Percentiles rank a stretch among this genome's conserved stretches.
These are phyloP conservation scores for Arremon brunneinucha DNA, from an alignment of 2,797 vertebrate species.

Conservation along the genomic window DNA sequence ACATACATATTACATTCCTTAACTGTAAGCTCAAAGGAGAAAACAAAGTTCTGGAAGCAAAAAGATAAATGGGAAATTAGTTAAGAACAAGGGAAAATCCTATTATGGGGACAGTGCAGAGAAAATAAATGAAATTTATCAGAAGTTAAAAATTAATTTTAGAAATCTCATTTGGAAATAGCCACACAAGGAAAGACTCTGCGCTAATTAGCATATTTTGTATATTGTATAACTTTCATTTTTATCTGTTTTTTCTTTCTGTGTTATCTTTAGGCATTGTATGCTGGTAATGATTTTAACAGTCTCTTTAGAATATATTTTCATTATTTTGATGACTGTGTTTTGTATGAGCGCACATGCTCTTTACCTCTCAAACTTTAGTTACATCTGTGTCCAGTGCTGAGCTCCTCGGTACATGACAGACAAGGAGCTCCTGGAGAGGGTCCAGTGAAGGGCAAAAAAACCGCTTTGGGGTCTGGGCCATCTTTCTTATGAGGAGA, in stretches of 20 bases:
- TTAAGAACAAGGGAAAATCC: background rate
- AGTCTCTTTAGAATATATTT: background rate
- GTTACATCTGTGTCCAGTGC: too few species aligned
- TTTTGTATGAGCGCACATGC: background rate
- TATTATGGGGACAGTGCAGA: background rate
- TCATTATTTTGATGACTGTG: background rate
- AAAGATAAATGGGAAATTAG: background rate
- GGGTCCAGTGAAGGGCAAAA: background rate
- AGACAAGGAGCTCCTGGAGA: background rate
- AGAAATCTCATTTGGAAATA: background rate
- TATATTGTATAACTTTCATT: background rate
- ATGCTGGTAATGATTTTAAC: background rate
- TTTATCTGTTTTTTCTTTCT: background rate
- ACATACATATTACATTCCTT: background rate
- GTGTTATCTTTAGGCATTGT: background rate
- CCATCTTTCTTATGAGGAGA: background rate
- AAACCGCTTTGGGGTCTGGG: accelerated
- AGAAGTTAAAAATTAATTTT: background rate
- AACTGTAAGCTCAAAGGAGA: background rate
- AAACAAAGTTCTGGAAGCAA: background rate
- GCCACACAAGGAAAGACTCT: background rate
- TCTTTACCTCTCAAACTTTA: background rate
- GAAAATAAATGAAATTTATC: background rate
- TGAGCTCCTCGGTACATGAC: background rate
- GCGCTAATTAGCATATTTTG: background rate